Percentiles rank a stretch among this genome's conserved stretches.
Conservation (phyloP, 2,888 invertebrate genomes). For the Synanthedon andrenaeformis region DNA sequence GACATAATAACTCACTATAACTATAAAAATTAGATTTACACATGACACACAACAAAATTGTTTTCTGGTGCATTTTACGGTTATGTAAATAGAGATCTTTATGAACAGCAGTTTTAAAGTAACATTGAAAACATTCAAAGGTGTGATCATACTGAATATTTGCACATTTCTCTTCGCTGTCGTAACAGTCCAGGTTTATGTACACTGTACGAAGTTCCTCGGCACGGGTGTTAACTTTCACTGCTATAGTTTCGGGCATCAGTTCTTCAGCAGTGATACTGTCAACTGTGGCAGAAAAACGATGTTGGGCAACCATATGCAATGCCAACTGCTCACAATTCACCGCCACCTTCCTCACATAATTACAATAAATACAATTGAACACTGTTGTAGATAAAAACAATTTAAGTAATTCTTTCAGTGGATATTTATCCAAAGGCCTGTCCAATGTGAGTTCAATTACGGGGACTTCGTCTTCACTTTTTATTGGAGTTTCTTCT, state of each 20-base stretch:
- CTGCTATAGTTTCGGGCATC: conserved; percentile 77
- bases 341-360: conserved; percentile 86
- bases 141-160: conserved; percentile 73
- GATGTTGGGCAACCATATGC: conserved; percentile 83
- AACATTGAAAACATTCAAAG: conserved; percentile 90
- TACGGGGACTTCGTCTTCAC: conserved; percentile 71
- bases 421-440: conserved; percentile 80
- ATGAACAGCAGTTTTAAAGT: conserved; percentile 80
- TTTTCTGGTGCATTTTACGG: conserved; percentile 87
- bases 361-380: conserved; percentile 86
- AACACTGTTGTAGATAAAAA: conserved; percentile 78
- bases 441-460: conserved; percentile 80
- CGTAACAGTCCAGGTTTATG: conserved; percentile 80
- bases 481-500: conserved; percentile 28
- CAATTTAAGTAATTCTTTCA: conserved; percentile 78
- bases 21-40: conserved; percentile 89
- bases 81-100: conserved; percentile 90
- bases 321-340: conserved; percentile 84
- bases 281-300: conserved; percentile 82
- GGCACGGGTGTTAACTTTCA: conserved; percentile 73
- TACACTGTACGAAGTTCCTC: conserved; percentile 73
- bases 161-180: conserved; percentile 70
- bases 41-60: conserved; percentile 86
- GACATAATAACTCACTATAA: conserved; percentile 88
- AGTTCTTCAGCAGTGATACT: conserved; percentile 82